phyloP scores from a whole-genome alignment of 2,113 vertebrate genomes.

The Nymphicus hollandicus region DNA sequence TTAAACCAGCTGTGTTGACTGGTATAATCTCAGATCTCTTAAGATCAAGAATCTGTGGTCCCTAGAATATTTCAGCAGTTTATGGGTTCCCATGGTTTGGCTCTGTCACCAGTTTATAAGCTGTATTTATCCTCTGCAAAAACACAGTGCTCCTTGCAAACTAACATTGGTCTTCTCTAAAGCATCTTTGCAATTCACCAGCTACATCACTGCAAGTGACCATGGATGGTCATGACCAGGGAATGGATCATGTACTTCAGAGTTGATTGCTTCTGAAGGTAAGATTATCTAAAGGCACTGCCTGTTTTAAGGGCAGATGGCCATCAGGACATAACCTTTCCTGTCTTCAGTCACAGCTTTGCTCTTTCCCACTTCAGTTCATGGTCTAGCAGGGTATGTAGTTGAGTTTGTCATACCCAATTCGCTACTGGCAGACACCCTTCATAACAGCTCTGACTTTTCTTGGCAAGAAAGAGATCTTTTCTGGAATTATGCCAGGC shows the following conservation, averaged over 20 bases:
- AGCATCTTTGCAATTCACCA: background rate
- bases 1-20: background rate
- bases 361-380: background rate
- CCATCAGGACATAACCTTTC: background rate
- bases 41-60: conserved; percentile 28
- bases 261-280: background rate
- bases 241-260: background rate
- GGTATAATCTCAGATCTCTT: conserved; percentile 7
- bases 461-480: background rate
- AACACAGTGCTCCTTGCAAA: background rate
- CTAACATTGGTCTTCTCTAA: background rate
- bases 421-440: background rate
- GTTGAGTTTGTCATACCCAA: background rate
- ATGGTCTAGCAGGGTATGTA: background rate
- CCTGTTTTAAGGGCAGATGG: background rate
- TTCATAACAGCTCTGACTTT: background rate
- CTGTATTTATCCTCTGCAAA: conserved; percentile 5
- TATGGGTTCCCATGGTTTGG: background rate
- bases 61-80: conserved; percentile 22
- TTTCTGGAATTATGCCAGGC: background rate
- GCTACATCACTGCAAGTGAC: background rate
- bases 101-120: background rate
- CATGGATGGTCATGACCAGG: too few species aligned
- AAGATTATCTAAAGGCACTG: background rate
- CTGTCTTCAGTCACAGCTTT: background rate